Evolutionary conservation across 1,140 invertebrate species (phyloP).

Genomic region (Sitobion miscanthi): DNA sequence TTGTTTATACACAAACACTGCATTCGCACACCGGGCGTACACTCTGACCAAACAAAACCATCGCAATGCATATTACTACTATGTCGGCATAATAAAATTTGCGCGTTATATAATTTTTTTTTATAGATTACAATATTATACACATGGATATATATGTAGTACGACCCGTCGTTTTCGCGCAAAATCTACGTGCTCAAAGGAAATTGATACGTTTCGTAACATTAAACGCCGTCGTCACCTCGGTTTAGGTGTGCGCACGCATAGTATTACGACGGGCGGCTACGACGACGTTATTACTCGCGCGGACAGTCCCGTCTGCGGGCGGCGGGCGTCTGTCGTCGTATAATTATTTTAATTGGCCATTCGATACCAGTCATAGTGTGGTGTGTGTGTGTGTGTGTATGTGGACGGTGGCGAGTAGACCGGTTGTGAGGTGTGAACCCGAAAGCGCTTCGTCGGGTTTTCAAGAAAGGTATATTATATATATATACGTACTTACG

Average conservation of each 20-base stretch:
- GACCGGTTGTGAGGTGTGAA: constrained; percentile 56
- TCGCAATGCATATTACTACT: background rate
- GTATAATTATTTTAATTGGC: constrained; percentile 52
- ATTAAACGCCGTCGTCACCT: constrained; percentile 1
- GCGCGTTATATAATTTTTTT: background rate
- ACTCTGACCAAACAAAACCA: background rate
- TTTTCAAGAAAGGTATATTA: constrained; percentile 47
- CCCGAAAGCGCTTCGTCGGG: constrained; percentile 51
- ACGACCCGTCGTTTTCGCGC: background rate
- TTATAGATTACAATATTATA: background rate
- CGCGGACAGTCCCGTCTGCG: background rate
- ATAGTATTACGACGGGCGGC: background rate
- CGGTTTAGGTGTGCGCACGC: background rate
- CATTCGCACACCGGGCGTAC: too few species aligned
- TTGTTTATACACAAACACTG: background rate
- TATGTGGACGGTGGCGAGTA: background rate
- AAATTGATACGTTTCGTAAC: constrained; percentile 14
- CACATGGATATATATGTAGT: too few species aligned
- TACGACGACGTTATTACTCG: background rate
- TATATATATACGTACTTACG: background rate
- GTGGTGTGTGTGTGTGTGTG: background rate
- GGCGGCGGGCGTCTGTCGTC: background rate
- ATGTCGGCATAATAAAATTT: background rate
- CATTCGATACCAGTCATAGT: constrained; percentile 37
- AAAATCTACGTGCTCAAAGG: background rate